These are phyloP conservation scores for Pterocles gutturalis DNA, from an alignment of 2,113 vertebrate genomes.

Conservation along the genomic window DNA sequence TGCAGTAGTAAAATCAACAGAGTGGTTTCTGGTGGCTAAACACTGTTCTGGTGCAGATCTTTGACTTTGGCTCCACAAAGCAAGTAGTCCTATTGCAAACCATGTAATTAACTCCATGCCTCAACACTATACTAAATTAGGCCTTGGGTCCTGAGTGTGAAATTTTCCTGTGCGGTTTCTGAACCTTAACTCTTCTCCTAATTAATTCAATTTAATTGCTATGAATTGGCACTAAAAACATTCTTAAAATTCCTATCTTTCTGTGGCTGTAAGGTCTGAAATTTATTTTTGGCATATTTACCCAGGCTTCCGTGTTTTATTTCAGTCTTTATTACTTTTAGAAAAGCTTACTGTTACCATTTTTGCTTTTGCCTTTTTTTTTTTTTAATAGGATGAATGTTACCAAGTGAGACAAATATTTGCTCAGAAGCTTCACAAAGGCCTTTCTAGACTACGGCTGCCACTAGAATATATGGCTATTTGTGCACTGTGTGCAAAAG, in stretches of 20 bases:
- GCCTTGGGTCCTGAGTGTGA: not conserved
- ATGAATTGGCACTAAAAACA: not conserved
- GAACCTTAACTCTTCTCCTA: not conserved
- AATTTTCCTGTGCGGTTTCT: not conserved
- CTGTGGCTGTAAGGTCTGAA: not conserved
- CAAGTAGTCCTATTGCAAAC: not conserved
- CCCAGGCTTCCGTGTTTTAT: not conserved
- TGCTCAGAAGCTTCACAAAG: constrained; percentile 97
- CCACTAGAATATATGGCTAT: constrained; percentile 97
- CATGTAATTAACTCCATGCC: not conserved
- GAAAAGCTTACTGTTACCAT: not conserved
- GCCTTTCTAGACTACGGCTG: constrained; percentile 92
- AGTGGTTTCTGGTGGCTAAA: not conserved
- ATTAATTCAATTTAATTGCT: not conserved
- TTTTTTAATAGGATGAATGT: constrained; percentile 90
- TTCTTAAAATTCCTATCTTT: not conserved
- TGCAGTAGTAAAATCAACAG: not conserved
- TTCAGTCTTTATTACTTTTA: not conserved
- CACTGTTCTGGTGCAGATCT: not conserved
- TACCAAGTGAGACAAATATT: constrained; percentile 98
- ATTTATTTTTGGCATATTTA: not conserved
- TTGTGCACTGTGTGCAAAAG: constrained; percentile 97
- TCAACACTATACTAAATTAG: not conserved
- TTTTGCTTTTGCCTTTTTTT: not conserved
- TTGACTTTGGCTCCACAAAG: not conserved